Conservation (phyloP, 1,140 invertebrate species). For the Sycophila sp. region DNA sequence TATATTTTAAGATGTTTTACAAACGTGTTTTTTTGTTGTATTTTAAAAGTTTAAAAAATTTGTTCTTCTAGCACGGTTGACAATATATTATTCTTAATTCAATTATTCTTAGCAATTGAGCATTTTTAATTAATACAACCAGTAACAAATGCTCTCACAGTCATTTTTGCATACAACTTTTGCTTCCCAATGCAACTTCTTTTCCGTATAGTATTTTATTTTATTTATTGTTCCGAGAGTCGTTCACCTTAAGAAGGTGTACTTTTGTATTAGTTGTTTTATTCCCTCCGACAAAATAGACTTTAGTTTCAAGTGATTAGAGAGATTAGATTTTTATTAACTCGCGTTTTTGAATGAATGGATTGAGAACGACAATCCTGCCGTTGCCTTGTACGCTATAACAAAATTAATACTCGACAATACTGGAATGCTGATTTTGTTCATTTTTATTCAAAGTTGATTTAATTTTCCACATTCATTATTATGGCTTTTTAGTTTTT, state of each 20-base stretch:
- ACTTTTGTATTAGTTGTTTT: neutral
- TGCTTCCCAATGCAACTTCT: no score
- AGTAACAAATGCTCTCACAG: no score
- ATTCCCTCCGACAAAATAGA: slow-evolving; percentile 8
- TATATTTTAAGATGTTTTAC: no score
- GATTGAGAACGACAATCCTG: slow-evolving; percentile 30
- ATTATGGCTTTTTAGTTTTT: slow-evolving; percentile 18
- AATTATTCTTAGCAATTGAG: no score
- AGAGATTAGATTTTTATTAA: slow-evolving; percentile 20
- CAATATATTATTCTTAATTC: no score
- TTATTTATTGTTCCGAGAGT: slow-evolving; percentile 19
- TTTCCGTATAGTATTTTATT: slow-evolving; percentile 31
- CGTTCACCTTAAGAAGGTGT: neutral
- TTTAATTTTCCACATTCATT: slow-evolving; percentile 3
- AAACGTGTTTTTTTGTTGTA: no score
- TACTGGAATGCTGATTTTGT: no score
- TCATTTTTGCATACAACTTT: no score
- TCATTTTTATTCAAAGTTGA: slow-evolving; percentile 7
- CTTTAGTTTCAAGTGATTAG: slow-evolving; percentile 10
- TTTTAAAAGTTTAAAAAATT: no score
- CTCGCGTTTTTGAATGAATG: neutral
- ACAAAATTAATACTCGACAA: slow-evolving; percentile 38
- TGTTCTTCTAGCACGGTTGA: no score
- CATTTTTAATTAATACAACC: no score
- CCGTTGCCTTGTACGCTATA: slow-evolving; percentile 16